Percentiles rank a stretch among this genome's conserved stretches.
phyloP scores from a whole-genome alignment of 2,888 invertebrate species.

The Lepidocyrtinus sp. region DNA sequence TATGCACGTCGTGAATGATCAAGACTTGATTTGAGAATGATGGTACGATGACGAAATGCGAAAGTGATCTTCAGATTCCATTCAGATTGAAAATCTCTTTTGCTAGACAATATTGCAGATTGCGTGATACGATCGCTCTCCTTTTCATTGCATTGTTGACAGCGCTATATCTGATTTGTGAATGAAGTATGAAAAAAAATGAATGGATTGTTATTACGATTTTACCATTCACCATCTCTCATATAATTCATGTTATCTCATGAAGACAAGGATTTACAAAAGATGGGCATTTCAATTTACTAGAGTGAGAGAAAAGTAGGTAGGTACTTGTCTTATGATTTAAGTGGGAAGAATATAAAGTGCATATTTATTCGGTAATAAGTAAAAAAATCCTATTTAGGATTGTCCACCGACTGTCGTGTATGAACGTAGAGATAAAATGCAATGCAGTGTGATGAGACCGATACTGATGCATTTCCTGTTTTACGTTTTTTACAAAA shows the following conservation, averaged over 20 bases:
- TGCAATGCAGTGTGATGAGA: neutral
- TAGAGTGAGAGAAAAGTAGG: neutral
- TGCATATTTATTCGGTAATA: neutral
- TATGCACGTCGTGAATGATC: neutral
- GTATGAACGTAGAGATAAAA: neutral
- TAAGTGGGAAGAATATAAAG: neutral
- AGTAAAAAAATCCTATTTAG: neutral
- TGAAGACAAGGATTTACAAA: neutral
- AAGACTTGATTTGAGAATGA: no score
- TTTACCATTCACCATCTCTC: no score
- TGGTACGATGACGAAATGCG: neutral
- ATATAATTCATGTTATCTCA: neutral
- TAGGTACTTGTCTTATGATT: neutral
- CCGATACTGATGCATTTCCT: neutral
- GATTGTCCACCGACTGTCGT: neutral
- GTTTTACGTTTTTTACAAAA: neutral
- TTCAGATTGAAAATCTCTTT: neutral
- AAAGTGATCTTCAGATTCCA: neutral
- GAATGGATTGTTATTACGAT: neutral
- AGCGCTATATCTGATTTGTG: neutral
- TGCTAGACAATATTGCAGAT: neutral
- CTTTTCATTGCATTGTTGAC: neutral
- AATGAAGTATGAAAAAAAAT: neutral
- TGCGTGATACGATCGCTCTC: neutral
- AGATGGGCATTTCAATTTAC: neutral